phyloP scores from a whole-genome alignment of 2,113 vertebrate genomes.

The Gadus chalcogrammus region DNA sequence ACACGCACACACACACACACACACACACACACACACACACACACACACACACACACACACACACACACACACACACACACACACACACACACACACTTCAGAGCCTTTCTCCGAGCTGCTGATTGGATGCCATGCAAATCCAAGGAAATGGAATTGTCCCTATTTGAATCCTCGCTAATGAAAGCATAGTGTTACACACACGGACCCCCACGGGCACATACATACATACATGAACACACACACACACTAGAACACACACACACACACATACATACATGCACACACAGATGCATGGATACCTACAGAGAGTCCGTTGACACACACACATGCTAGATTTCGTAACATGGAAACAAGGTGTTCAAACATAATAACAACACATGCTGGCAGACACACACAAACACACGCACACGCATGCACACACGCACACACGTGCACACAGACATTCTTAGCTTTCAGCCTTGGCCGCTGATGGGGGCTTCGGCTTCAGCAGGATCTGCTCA shows the following conservation, averaged over 20 bases:
- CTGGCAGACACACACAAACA: slow-evolving; percentile 11
- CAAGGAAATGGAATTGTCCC: background rate
- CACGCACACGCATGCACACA: slow-evolving; percentile 6
- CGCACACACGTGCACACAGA: background rate
- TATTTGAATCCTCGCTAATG: background rate
- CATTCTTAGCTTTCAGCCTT: slow-evolving; percentile 16
- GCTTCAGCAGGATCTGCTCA: slow-evolving; percentile 14
- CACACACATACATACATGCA: background rate
- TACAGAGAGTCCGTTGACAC: too few relatives aligned
- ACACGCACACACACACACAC: too few relatives aligned
- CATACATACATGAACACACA: slow-evolving; percentile 34
- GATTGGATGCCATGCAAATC: slow-evolving; percentile 14
- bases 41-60: slow-evolving; percentile 30
- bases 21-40: slow-evolving; percentile 30
- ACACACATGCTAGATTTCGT: slow-evolving; percentile 4
- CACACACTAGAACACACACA: background rate
- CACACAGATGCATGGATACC: background rate
- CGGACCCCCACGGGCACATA: slow-evolving; percentile 12
- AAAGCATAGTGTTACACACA: too few relatives aligned
- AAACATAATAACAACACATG: slow-evolving; percentile 38
- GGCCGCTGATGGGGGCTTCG: slow-evolving; percentile 14
- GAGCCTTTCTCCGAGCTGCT: slow-evolving; percentile 27
- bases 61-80: too few relatives aligned
- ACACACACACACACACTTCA: slow-evolving; percentile 12
- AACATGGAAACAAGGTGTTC: slow-evolving; percentile 34